Evolutionary conservation across 2,888 invertebrate genomes (phyloP).

Genomic region (Melangyna quadrimaculata): DNA sequence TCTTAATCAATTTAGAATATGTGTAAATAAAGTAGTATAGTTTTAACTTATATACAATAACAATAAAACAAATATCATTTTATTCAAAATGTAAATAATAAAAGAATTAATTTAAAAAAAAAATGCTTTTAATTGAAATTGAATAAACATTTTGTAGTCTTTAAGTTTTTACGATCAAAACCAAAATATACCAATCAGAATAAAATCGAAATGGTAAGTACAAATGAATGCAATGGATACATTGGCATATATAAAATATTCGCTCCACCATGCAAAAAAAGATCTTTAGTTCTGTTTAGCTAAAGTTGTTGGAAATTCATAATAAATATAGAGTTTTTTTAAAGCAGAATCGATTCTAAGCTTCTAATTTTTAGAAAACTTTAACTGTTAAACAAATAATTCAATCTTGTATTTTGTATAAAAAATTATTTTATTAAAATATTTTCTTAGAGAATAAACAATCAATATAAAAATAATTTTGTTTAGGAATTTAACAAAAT

Average conservation of each 20-base stretch:
- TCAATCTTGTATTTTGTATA: not conserved
- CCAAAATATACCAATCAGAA: not conserved
- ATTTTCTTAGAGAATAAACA: not conserved
- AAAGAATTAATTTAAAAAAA: conserved; percentile 11
- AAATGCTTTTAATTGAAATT: not conserved
- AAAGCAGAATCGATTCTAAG: not conserved
- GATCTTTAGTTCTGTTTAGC: no score
- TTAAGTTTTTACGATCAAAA: no score
- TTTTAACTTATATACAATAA: conserved; percentile 50
- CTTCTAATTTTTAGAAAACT: not conserved
- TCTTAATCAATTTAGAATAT: conserved; percentile 39
- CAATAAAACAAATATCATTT: conserved; percentile 27
- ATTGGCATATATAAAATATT: no score
- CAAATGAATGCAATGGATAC: no score
- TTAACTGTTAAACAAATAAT: not conserved
- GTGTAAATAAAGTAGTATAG: conserved; percentile 63
- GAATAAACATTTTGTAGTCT: no score
- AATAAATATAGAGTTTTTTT: not conserved
- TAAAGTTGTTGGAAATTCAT: not conserved
- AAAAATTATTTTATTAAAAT: conserved; percentile 20
- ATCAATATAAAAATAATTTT: not conserved
- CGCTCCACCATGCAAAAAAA: no score
- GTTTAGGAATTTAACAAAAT: conserved; percentile 1
- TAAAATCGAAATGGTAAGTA: not conserved
- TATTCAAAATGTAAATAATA: conserved; percentile 59